Percentiles rank a stretch among this genome's conserved stretches.
Conservation (phyloP, 64 coral and sea anemone species). For the Montipora foliosa region DNA sequence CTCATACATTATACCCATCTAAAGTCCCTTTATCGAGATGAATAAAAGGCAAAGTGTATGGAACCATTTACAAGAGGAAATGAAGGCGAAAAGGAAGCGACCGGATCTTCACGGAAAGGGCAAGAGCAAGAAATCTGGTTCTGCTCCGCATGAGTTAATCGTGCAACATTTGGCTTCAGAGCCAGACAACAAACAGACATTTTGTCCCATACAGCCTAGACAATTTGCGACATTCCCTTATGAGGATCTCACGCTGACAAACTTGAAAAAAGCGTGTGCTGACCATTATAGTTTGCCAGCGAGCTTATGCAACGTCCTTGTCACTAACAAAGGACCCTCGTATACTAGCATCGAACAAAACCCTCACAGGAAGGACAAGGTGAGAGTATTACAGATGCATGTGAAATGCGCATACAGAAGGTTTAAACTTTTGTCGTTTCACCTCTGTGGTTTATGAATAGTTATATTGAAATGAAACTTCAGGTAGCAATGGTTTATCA, state of each 20-base stretch:
- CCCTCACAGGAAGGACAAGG: conserved; percentile 50
- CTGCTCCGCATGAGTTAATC: conserved; percentile 66
- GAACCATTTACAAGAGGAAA: conserved; percentile 52
- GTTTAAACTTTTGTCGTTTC: too few species aligned
- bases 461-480: not conserved
- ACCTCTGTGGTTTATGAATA: not conserved
- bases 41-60: conserved; percentile 35
- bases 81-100: conserved; percentile 33
- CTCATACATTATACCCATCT: too few species aligned
- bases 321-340: conserved; percentile 72
- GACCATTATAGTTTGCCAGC: conserved; percentile 3
- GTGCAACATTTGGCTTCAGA: conserved; percentile 79
- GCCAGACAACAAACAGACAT: conserved; percentile 82
- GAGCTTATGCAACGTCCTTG: conserved; percentile 59
- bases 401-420: not conserved
- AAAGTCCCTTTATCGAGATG: not conserved
- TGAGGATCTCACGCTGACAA: too few species aligned
- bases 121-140: conserved; percentile 61
- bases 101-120: not conserved
- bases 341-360: conserved; percentile 57
- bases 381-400: not conserved
- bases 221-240: too few species aligned
- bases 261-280: too few species aligned
- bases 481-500: not conserved
- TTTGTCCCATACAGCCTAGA: too few species aligned